Percentiles rank a stretch among this genome's conserved stretches.
These are phyloP conservation scores for Acronicta aceris DNA, from an alignment of 2,888 invertebrate species.

Conservation along the genomic window DNA sequence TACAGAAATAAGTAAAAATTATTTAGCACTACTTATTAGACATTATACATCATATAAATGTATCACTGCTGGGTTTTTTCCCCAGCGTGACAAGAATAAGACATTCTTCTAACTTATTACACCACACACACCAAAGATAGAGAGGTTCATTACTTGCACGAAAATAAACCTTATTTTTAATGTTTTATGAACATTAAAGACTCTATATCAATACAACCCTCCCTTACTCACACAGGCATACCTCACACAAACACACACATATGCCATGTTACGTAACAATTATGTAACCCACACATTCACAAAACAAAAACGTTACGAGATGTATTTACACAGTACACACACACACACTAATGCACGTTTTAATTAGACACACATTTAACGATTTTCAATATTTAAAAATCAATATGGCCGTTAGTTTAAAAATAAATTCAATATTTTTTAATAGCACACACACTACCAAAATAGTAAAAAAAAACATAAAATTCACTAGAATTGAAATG, in stretches of 20 bases:
- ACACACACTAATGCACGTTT: conserved; percentile 45
- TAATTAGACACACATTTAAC: conserved; percentile 29
- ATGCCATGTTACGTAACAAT: conserved; percentile 62
- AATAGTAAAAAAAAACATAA: conserved; percentile 29
- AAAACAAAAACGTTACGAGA: conserved; percentile 11
- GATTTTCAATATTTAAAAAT: conserved; percentile 12
- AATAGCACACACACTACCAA: conserved; percentile 45
- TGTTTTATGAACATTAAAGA: not conserved
- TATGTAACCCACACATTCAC: conserved; percentile 38
- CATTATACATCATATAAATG: no score
- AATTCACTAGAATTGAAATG: conserved; percentile 45
- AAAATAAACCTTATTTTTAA: not conserved
- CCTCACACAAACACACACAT: conserved; percentile 41
- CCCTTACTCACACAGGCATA: conserved; percentile 59
- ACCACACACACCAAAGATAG: not conserved
- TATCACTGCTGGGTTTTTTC: no score
- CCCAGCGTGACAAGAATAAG: no score
- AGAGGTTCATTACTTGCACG: no score
- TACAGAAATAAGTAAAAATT: no score
- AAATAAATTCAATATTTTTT: conserved; percentile 16
- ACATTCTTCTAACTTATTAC: not conserved
- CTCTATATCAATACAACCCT: conserved; percentile 32
- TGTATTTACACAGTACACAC: conserved; percentile 26
- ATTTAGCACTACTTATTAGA: no score
- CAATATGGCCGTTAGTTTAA: conserved; percentile 3